Evolutionary conservation across 2,888 invertebrate species (phyloP).

Genomic region (Teleogryllus oceanicus): DNA sequence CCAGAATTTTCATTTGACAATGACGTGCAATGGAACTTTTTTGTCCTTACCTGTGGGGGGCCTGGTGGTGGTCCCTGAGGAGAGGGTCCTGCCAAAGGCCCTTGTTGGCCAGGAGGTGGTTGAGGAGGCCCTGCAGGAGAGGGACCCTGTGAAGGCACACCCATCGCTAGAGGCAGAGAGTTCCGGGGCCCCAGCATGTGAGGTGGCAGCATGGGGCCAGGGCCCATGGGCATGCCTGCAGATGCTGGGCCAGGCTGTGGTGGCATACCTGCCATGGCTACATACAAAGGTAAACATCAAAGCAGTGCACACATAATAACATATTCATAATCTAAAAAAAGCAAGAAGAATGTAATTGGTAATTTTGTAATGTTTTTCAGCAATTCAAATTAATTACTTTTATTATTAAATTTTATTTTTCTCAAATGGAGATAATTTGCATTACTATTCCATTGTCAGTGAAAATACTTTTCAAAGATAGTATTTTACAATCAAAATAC

Average conservation of each 20-base stretch:
- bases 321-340: no score
- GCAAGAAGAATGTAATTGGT: no score
- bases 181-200: constrained; percentile 20
- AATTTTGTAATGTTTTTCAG: no score
- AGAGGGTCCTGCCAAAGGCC: background rate
- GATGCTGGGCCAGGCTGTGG: constrained; percentile 20
- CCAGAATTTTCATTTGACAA: no score
- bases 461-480: no score
- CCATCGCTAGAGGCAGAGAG: background rate
- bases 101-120: background rate
- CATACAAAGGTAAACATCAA: background rate
- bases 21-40: no score
- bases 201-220: constrained; percentile 21
- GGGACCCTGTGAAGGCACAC: background rate
- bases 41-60: background rate
- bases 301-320: no score
- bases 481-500: no score
- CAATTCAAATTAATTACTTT: no score
- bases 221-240: background rate
- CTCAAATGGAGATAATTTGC: no score
- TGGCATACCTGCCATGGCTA: constrained; percentile 21
- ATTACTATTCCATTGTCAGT: no score
- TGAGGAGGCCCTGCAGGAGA: background rate
- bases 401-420: no score
- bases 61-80: background rate